Evolutionary conservation across 2,888 invertebrate genomes (phyloP).

Genomic region (Calameuta filiformis): DNA sequence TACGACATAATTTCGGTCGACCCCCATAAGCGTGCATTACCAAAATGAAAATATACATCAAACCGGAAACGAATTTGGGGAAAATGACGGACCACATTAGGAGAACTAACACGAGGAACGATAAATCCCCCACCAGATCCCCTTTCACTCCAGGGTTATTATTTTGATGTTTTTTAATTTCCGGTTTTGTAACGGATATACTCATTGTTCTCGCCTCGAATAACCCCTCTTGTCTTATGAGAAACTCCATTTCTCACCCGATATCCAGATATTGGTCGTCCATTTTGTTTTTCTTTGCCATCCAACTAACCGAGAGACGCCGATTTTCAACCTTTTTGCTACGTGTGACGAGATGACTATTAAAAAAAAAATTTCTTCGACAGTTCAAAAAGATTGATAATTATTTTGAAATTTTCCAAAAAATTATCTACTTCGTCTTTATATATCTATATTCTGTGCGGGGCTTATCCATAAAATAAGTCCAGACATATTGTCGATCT

Average conservation of each 20-base stretch:
- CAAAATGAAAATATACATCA: conserved; percentile 15
- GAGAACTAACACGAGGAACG: conserved; percentile 6
- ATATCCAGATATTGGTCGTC: neutral
- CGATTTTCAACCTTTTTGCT: neutral
- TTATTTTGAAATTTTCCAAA: neutral
- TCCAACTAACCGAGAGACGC: neutral
- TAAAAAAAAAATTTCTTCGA: neutral
- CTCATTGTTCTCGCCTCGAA: neutral
- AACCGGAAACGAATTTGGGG: conserved; percentile 44
- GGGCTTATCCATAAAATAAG: neutral
- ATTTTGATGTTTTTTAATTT: conserved; percentile 51
- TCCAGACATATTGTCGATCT: neutral
- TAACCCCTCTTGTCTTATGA: neutral
- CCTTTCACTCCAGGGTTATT: conserved; percentile 26
- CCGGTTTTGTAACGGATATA: conserved; percentile 46
- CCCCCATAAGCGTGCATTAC: conserved; percentile 3
- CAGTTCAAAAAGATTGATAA: neutral
- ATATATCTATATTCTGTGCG: neutral
- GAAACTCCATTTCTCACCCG: neutral
- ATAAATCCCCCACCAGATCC: neutral
- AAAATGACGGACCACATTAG: conserved; percentile 42
- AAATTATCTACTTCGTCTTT: neutral
- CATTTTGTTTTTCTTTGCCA: neutral
- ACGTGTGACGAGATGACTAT: neutral
- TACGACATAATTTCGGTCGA: neutral